Percentiles rank a stretch among this genome's conserved stretches.
phyloP scores from a whole-genome alignment of 2,888 invertebrate species.

The Acronicta alni region DNA sequence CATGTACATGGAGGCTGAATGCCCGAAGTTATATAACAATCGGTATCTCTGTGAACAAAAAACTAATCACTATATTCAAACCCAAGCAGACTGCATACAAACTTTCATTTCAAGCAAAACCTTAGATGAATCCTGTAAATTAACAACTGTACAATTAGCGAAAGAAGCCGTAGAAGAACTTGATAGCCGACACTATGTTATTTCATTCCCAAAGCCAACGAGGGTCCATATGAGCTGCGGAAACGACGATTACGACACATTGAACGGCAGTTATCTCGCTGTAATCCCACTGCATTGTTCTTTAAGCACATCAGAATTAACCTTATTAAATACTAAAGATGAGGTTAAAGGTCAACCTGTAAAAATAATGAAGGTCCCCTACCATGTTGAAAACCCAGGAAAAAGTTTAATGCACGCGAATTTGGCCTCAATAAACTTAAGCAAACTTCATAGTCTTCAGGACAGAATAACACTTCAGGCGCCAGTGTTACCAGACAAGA shows the following conservation, averaged over 20 bases:
- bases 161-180: slow-evolving; percentile 3
- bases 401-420: too few species aligned
- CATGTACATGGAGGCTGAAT: slow-evolving; percentile 1
- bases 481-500: too few species aligned
- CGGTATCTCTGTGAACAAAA: slow-evolving; percentile 3
- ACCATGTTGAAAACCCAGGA: too few species aligned
- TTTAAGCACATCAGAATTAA: too few species aligned
- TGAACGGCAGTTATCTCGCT: too few species aligned
- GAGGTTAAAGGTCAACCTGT: too few species aligned
- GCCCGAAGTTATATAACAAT: neutral
- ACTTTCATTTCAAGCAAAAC: slow-evolving; percentile 3
- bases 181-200: neutral
- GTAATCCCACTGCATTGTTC: too few species aligned
- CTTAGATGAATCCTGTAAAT: slow-evolving; percentile 1
- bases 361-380: too few species aligned
- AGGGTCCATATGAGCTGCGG: neutral
- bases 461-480: too few species aligned
- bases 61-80: slow-evolving; percentile 2
- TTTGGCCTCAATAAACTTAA: too few species aligned
- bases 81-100: slow-evolving; percentile 1
- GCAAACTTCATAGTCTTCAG: too few species aligned
- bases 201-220: slow-evolving; percentile 2
- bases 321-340: too few species aligned
- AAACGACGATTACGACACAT: slow-evolving; percentile 2
- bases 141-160: slow-evolving; percentile 2